Evolutionary conservation across 2,113 vertebrate genomes (phyloP).

Genomic region (Lutjanus erythropterus): DNA sequence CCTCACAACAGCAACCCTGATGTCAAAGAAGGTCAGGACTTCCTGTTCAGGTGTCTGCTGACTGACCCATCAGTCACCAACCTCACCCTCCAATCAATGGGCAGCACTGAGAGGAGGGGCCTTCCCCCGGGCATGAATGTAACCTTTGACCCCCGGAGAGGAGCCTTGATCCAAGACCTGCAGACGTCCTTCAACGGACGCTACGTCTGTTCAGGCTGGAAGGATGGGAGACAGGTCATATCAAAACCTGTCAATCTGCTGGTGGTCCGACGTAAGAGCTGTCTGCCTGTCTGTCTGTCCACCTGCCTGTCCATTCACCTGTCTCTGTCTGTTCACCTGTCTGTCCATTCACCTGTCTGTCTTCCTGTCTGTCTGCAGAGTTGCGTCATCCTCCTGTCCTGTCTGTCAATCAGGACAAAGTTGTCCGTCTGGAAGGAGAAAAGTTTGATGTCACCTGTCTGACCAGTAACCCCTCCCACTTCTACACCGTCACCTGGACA

Average conservation of each 20-base stretch:
- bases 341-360: background rate
- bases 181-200: slow-evolving; percentile 48
- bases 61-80: slow-evolving; percentile 71
- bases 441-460: slow-evolving; percentile 85
- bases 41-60: slow-evolving; percentile 75
- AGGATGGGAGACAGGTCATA: slow-evolving; percentile 39
- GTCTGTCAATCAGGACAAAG: slow-evolving; percentile 63
- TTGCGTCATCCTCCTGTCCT: slow-evolving; percentile 1
- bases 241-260: slow-evolving; percentile 76
- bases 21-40: slow-evolving; percentile 62
- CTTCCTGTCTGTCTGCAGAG: slow-evolving; percentile 38
- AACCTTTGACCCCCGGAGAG: slow-evolving; percentile 72
- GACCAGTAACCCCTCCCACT: slow-evolving; percentile 61
- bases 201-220: slow-evolving; percentile 84
- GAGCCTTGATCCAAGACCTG: slow-evolving; percentile 83
- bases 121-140: slow-evolving; percentile 70
- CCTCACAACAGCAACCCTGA: rapidly evolving
- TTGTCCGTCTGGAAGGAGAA: slow-evolving; percentile 87
- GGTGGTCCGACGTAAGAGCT: slow-evolving; percentile 83
- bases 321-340: background rate
- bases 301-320: background rate
- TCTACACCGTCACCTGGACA: slow-evolving; percentile 77
- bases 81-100: slow-evolving; percentile 65
- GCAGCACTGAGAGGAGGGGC: background rate
- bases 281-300: slow-evolving; percentile 59